Evolutionary conservation across 2,888 invertebrate genomes (phyloP).

Genomic region (Melipona bicolor): DNA sequence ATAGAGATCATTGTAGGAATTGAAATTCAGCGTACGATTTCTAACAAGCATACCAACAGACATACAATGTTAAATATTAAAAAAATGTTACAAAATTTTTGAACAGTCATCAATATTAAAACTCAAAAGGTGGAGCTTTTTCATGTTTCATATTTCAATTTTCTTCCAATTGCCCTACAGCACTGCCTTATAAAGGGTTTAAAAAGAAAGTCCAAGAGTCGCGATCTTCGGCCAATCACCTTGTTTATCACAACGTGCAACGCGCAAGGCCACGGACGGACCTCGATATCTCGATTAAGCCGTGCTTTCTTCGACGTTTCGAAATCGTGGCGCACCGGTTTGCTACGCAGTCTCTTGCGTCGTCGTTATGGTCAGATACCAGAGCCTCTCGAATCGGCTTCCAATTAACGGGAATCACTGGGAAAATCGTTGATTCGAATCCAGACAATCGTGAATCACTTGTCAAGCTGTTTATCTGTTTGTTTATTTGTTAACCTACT

Average conservation of each 20-base stretch:
- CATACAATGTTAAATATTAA: no score
- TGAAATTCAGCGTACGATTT: not conserved
- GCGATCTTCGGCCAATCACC: slow-evolving; percentile 61
- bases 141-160: slow-evolving; percentile 5
- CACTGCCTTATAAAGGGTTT: not conserved
- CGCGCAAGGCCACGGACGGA: slow-evolving; percentile 66
- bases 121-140: no score
- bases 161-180: no score
- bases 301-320: slow-evolving; percentile 68
- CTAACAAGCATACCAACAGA: no score
- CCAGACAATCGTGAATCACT: not conserved
- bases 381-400: slow-evolving; percentile 23
- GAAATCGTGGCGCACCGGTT: slow-evolving; percentile 68
- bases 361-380: slow-evolving; percentile 32
- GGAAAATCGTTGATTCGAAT: not conserved
- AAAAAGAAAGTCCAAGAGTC: slow-evolving; percentile 60
- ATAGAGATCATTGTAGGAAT: no score
- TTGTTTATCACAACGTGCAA: slow-evolving; percentile 57
- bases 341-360: slow-evolving; percentile 17
- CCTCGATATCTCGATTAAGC: slow-evolving; percentile 67
- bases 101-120: no score
- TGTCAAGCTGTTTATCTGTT: not conserved
- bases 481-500: not conserved
- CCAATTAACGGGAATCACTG: slow-evolving; percentile 11
- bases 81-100: no score